Evolutionary conservation across 2,113 vertebrate genomes (phyloP).

Genomic region (Acanthochromis polyacanthus): DNA sequence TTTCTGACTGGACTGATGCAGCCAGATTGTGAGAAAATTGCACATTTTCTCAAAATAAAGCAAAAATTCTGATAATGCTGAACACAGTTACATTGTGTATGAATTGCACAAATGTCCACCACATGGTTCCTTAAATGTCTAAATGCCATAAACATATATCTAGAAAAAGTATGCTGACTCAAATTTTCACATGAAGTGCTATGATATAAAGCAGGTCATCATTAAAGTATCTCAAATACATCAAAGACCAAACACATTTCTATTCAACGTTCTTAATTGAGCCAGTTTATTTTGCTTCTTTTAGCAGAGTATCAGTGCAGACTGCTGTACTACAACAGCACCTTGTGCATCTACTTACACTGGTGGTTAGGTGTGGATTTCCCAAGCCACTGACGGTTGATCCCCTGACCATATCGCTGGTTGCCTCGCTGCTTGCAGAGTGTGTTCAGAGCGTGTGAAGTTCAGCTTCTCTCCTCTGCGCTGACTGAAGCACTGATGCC

Average conservation of each 20-base stretch:
- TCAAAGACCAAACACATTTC: not conserved
- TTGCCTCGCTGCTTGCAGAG: conserved; percentile 48
- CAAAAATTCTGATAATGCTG: not conserved
- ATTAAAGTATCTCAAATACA: not conserved
- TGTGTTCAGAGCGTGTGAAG: conserved; percentile 21
- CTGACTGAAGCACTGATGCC: conserved; percentile 39
- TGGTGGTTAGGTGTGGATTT: conserved; percentile 75
- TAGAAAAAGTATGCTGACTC: not conserved
- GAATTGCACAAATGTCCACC: not conserved
- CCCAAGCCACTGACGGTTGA: conserved; percentile 73
- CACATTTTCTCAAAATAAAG: not conserved
- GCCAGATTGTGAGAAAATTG: not conserved
- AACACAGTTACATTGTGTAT: not conserved
- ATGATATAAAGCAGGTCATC: not conserved
- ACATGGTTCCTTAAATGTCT: not conserved
- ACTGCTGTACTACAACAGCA: not conserved
- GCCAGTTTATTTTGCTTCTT: not conserved
- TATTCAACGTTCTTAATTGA: not conserved
- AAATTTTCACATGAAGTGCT: not conserved
- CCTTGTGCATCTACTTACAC: conserved; percentile 73
- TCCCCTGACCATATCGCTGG: conserved; percentile 79
- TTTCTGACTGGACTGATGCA: not conserved
- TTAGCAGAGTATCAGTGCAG: not conserved
- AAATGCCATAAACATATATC: not conserved
- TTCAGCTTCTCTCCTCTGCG: conserved; percentile 48